Conservation (phyloP, 2,797 vertebrate species). For the Sparus aurata region DNA sequence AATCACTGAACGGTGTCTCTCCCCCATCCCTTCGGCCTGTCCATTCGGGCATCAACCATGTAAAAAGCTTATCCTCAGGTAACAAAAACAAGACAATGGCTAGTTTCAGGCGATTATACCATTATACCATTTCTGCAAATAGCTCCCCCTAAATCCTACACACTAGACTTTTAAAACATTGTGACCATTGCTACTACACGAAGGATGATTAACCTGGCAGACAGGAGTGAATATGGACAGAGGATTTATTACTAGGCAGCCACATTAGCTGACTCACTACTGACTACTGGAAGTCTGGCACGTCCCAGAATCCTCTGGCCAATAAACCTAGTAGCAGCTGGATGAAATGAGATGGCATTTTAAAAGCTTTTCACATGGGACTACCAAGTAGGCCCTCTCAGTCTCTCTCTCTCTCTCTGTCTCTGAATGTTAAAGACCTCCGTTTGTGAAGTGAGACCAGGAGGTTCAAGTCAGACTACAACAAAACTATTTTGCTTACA, state of each 20-base stretch:
- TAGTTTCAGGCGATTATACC: too few species aligned
- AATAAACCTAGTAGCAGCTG: slow-evolving; percentile 72
- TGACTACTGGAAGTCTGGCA: slow-evolving; percentile 68
- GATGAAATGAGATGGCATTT: slow-evolving; percentile 73
- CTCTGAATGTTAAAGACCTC: slow-evolving; percentile 28
- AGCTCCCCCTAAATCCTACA: too few species aligned
- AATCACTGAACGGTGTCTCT: too few species aligned
- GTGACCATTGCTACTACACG: slow-evolving; percentile 22
- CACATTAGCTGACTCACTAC: slow-evolving; percentile 72
- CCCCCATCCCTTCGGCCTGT: too few species aligned
- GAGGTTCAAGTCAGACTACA: background rate
- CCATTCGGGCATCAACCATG: too few species aligned
- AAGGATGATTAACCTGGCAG: slow-evolving; percentile 50
- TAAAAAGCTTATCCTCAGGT: too few species aligned
- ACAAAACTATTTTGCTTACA: slow-evolving; percentile 12
- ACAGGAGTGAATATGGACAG: slow-evolving; percentile 38
- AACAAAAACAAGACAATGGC: too few species aligned
- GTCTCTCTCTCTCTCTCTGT: slow-evolving; percentile 10
- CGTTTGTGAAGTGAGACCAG: background rate
- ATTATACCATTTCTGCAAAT: too few species aligned
- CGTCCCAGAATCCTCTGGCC: slow-evolving; percentile 57
- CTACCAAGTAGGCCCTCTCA: slow-evolving; percentile 43
- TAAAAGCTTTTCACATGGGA: slow-evolving; percentile 66
- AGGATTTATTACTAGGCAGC: slow-evolving; percentile 67
- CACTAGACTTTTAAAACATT: background rate